Percentiles rank a stretch among this genome's conserved stretches.
These are phyloP conservation scores for Sus scrofa DNA, from an alignment of 2,113 vertebrate species.

Conservation along the genomic window T2T-Sscrofa CM000814.6:78590001-78590500, in stretches of 20 bases:
- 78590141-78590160: background rate
- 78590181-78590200: too few species aligned
- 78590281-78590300: slow-evolving; percentile 33
- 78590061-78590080: background rate
- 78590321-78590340: background rate
- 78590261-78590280: background rate
- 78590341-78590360: background rate
- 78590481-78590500: too few species aligned
- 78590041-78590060: background rate
- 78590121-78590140: background rate
- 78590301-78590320: background rate
- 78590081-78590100: background rate
- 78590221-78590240: too few species aligned
- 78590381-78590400: too few species aligned
- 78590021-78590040: background rate
- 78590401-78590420: too few species aligned
- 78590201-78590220: too few species aligned
- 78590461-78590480: too few species aligned
- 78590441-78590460: too few species aligned
- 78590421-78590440: too few species aligned
- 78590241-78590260: too few species aligned
- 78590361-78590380: too few species aligned
- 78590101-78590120: background rate
- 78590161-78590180: background rate
- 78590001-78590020: background rate